Evolutionary conservation across 2,797 vertebrate genomes (phyloP).

Genomic region (Sparus aurata): DNA sequence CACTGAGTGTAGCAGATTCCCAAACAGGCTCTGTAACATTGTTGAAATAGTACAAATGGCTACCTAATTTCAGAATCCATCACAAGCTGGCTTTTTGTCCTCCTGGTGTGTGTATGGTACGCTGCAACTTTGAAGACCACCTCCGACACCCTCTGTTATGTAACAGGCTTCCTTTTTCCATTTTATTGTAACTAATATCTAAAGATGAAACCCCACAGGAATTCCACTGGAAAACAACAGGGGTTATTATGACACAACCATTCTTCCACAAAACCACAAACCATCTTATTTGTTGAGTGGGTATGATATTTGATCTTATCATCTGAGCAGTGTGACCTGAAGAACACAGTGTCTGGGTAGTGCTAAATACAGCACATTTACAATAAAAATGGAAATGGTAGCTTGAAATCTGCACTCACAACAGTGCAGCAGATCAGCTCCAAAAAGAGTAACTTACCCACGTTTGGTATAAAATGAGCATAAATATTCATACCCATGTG

Average conservation of each 20-base stretch:
- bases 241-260: conserved; percentile 2
- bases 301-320: conserved; percentile 13
- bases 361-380: background rate
- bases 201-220: conserved; percentile 8
- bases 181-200: conserved; percentile 33
- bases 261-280: conserved; percentile 37
- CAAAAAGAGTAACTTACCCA: background rate
- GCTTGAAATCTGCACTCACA: background rate
- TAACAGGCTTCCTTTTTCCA: conserved; percentile 12
- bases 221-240: conserved; percentile 2
- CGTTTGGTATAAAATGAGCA: background rate
- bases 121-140: conserved; percentile 13
- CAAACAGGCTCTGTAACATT: conserved; percentile 1
- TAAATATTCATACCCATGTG: background rate
- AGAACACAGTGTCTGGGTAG: background rate
- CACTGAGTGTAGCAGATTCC: background rate
- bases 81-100: background rate
- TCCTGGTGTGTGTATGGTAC: background rate
- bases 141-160: conserved; percentile 25
- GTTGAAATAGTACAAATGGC: background rate
- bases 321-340: conserved; percentile 8
- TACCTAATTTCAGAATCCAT: background rate
- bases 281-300: conserved; percentile 22
- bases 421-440: background rate
- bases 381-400: background rate